A percentile compares a stretch with the other conserved stretches of the same genome.
Conservation (phyloP, 1,140 invertebrate genomes). For the Conus ventricosus region DNA sequence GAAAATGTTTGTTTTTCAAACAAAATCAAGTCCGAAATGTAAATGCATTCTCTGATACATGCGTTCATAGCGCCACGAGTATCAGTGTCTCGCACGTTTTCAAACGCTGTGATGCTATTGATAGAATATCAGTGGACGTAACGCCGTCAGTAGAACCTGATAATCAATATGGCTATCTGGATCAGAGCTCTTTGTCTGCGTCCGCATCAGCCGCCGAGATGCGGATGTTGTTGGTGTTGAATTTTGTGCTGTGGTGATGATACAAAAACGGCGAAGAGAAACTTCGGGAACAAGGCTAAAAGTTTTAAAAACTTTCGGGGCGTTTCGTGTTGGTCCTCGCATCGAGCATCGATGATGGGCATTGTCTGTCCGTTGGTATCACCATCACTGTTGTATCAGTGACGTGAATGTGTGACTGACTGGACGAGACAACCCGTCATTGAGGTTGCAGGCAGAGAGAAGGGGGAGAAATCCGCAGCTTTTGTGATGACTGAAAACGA, state of each 20-base stretch:
- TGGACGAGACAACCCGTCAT: too few species aligned
- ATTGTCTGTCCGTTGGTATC: too few species aligned
- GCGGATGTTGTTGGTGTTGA: not conserved
- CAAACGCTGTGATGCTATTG: constrained; percentile 55
- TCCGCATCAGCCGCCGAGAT: constrained; percentile 27
- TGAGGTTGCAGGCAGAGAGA: too few species aligned
- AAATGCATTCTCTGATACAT: constrained; percentile 17
- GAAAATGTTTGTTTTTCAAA: constrained; percentile 35
- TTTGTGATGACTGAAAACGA: too few species aligned
- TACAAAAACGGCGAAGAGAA: not conserved
- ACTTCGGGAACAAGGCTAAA: constrained; percentile 22
- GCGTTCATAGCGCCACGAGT: constrained; percentile 14
- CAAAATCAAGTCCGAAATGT: not conserved
- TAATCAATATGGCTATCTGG: constrained; percentile 68
- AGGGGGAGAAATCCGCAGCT: too few species aligned
- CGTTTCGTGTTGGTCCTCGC: too few species aligned
- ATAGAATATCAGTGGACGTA: constrained; percentile 58
- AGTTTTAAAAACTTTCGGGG: constrained; percentile 34
- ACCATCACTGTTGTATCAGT: too few species aligned
- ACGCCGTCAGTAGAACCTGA: not conserved
- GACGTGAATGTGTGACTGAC: too few species aligned
- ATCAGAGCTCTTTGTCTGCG: constrained; percentile 51
- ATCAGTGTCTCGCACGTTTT: constrained; percentile 27
- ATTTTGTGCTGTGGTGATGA: constrained; percentile 1
- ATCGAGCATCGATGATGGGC: too few species aligned